A percentile compares a stretch with the other conserved stretches of the same genome.
Conservation (phyloP, 2,797 vertebrate species). For the Acestrorhynchus altus region DNA sequence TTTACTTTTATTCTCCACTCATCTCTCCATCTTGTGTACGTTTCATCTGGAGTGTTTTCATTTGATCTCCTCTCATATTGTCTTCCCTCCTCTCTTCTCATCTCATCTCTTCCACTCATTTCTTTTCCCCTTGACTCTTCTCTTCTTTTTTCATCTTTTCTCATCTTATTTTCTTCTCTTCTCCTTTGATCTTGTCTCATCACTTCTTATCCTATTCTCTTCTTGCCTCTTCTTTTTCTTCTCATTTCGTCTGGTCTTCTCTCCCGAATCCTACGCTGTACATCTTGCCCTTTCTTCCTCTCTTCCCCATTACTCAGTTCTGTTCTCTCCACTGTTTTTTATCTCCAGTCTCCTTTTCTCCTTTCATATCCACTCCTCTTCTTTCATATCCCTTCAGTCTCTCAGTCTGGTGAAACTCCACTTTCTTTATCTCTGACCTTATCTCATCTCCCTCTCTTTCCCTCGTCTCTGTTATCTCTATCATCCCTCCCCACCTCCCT, state of each 20-base stretch:
- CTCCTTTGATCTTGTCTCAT: not conserved
- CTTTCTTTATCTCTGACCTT: constrained; percentile 54
- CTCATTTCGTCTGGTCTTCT: not conserved
- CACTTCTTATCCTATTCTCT: not conserved
- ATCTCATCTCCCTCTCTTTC: not conserved
- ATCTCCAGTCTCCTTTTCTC: not conserved
- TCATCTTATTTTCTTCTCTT: not conserved
- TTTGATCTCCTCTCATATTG: constrained; percentile 11
- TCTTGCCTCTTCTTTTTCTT: not conserved
- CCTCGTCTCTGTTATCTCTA: not conserved
- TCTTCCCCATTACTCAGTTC: not conserved
- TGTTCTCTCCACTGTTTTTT: not conserved
- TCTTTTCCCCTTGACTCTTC: not conserved
- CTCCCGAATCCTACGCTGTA: not conserved
- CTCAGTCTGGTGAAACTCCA: not conserved
- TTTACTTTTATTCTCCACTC: not conserved
- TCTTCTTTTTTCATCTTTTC: constrained; percentile 16
- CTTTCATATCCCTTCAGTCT: not conserved
- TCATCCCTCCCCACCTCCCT: not conserved
- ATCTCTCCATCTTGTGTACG: too few species aligned
- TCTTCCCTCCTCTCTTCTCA: constrained; percentile 43
- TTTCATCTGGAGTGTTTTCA: too few species aligned
- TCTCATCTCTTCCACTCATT: constrained; percentile 35
- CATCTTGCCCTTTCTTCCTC: not conserved
- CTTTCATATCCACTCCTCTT: not conserved